Evolutionary conservation across 2,113 vertebrate species (phyloP).

Genomic region (human (Homo sapiens)): DNA sequence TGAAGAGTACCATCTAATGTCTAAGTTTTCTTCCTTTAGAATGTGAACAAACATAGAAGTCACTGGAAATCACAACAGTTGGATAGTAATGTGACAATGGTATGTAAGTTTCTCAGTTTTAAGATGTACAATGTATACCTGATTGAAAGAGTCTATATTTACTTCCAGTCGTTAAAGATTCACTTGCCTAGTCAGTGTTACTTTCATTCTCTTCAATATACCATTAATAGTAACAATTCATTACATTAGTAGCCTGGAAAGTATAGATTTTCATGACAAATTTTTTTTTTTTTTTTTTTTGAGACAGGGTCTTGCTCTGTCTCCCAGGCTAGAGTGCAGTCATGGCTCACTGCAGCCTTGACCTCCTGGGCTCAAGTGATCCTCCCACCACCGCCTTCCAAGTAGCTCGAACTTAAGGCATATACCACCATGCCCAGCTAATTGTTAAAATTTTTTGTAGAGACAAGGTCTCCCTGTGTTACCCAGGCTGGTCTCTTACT

Average conservation of each 20-base stretch:
- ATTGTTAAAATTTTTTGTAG: no score
- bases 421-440: no score
- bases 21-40: constrained; percentile 85
- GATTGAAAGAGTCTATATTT: not conserved
- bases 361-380: no score
- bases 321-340: no score
- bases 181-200: not conserved
- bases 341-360: no score
- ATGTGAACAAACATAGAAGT: constrained; percentile 90
- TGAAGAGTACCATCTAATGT: constrained; percentile 3
- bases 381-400: no score
- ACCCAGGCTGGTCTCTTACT: no score
- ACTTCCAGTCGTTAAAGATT: constrained; percentile 41
- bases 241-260: not conserved
- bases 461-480: no score
- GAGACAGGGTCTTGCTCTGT: no score
- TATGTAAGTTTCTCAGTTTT: constrained; percentile 79
- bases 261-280: not conserved
- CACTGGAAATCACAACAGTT: constrained; percentile 93
- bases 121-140: not conserved
- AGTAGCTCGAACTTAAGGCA: no score
- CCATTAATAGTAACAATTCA: not conserved
- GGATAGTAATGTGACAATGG: constrained; percentile 95
- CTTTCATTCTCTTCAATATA: constrained; percentile 13
- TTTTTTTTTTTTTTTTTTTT: not conserved